Percentiles rank a stretch among this genome's conserved stretches.
phyloP scores from a whole-genome alignment of 1,140 invertebrate species.

The Cryptotermes secundus region DNA sequence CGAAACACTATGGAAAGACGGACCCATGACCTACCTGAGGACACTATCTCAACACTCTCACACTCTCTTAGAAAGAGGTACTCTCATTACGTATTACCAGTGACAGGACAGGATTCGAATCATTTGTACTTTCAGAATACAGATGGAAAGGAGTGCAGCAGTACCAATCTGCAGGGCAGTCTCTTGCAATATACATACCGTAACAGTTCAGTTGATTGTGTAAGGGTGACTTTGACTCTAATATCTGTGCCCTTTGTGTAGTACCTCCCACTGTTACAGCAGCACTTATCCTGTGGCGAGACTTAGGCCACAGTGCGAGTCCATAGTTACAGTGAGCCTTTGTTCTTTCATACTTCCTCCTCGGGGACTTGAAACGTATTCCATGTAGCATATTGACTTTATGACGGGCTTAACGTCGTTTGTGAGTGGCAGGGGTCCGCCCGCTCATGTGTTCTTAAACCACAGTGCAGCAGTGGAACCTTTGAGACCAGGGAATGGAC shows the following conservation, averaged over 20 bases:
- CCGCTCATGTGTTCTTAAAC: too few relatives aligned
- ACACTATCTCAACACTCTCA: too few relatives aligned
- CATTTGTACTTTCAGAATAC: too few relatives aligned
- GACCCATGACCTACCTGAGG: too few relatives aligned
- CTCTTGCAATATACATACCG: not conserved
- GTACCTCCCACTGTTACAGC: not conserved
- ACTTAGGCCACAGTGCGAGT: not conserved
- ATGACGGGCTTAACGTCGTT: not conserved
- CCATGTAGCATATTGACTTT: slow-evolving; percentile 1
- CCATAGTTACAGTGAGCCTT: not conserved
- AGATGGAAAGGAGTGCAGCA: too few relatives aligned
- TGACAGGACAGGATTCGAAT: too few relatives aligned
- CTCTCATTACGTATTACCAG: too few relatives aligned
- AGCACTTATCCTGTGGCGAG: not conserved
- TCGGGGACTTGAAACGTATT: not conserved
- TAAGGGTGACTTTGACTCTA: not conserved
- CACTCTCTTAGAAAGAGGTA: too few relatives aligned
- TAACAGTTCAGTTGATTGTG: not conserved
- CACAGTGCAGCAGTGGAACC: not conserved
- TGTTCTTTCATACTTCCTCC: not conserved
- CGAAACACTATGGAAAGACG: too few relatives aligned
- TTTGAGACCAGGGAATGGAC: not conserved
- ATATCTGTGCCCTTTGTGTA: not conserved
- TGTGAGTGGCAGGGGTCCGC: not conserved
- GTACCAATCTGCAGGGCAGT: too few relatives aligned